Evolutionary conservation across 1,140 invertebrate species (phyloP).

Genomic region (Bombus waltoni): DNA sequence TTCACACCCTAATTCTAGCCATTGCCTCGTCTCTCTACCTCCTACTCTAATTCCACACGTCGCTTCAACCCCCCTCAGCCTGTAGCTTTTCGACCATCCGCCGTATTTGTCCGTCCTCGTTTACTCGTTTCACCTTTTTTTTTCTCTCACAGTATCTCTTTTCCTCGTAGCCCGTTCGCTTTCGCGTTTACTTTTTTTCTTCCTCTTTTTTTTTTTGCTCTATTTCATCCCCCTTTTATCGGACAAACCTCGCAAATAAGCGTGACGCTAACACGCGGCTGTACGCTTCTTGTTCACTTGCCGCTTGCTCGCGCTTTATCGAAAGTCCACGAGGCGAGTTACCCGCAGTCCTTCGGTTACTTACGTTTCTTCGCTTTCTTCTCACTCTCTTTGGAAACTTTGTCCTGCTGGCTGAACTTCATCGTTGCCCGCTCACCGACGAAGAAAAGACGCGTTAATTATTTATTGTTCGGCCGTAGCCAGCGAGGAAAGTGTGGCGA

Average conservation of each 20-base stretch:
- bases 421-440: background rate
- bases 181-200: background rate
- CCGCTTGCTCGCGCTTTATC: background rate
- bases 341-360: background rate
- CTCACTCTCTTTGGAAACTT: background rate
- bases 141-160: background rate
- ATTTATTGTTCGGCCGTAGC: conserved; percentile 13
- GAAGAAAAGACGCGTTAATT: conserved; percentile 27
- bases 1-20: conserved; percentile 21
- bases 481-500: background rate
- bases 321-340: background rate
- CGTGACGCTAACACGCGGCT: background rate
- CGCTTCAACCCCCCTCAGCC: background rate
- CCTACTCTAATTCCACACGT: conserved; percentile 32
- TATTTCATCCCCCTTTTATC: background rate
- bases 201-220: background rate
- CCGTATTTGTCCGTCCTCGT: conserved; percentile 10
- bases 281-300: background rate
- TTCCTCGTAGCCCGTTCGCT: conserved; percentile 9
- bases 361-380: background rate
- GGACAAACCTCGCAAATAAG: background rate
- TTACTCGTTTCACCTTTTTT: conserved; percentile 23
- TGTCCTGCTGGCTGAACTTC: background rate
- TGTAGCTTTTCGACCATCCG: conserved; percentile 18
- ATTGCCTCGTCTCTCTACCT: conserved; percentile 2